These are phyloP conservation scores for Melanchra persicariae DNA, from an alignment of 2,888 invertebrate genomes.

Conservation along the genomic window DNA sequence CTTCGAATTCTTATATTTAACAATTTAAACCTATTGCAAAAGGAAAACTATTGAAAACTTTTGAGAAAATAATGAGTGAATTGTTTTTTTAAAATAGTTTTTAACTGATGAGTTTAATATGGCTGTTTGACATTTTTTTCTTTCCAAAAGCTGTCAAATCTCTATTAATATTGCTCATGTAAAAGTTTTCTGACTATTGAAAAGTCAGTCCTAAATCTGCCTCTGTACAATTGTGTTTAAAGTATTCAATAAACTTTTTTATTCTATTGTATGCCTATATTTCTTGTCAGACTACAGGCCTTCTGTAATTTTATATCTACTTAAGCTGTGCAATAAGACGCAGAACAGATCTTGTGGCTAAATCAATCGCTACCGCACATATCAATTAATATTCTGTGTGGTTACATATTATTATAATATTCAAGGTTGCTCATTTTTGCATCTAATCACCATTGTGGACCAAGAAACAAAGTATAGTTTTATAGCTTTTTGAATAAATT, in stretches of 20 bases:
- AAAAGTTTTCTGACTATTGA: no score
- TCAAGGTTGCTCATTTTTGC: constrained; percentile 46
- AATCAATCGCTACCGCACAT: constrained; percentile 44
- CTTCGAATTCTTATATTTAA: no score
- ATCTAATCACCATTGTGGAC: constrained; percentile 26
- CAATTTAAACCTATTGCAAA: no score
- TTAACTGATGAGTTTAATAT: no score
- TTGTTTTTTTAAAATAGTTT: no score
- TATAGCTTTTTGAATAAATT: neutral
- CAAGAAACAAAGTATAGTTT: neutral
- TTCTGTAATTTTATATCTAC: neutral
- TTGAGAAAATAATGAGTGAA: no score
- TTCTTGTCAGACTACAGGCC: neutral
- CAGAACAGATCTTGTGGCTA: constrained; percentile 31
- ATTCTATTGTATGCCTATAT: neutral
- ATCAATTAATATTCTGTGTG: constrained; percentile 50
- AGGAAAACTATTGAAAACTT: no score
- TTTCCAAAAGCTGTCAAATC: no score
- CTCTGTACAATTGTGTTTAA: no score
- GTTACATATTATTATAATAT: constrained; percentile 21
- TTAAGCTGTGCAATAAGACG: neutral
- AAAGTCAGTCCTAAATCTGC: no score
- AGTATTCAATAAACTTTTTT: neutral
- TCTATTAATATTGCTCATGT: no score
- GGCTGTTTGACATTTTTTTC: no score